Evolutionary conservation across 2,113 vertebrate genomes (phyloP), one percentile per base, ranked within the genome.

Genomic region (Ondatra zibethicus): DNA sequence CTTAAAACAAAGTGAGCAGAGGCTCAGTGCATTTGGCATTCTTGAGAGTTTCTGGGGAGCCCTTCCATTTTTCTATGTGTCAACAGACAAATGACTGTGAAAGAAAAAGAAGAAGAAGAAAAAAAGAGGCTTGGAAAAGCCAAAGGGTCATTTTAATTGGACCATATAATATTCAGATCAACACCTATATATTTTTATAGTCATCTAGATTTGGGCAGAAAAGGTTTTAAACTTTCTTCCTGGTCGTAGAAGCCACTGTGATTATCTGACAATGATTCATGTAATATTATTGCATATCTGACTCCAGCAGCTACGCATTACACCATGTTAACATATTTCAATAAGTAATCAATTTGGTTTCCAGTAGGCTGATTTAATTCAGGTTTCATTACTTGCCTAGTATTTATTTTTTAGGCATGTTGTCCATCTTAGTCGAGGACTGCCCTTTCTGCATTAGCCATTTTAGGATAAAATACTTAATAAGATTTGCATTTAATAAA

Each of bases 401-500:
- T 98, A 98, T 98, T 98, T 98, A 97, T 98, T 98, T 98, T 98
- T 98, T 65, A 52, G 97, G 96, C 93, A 97, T 97, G 97, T 96
- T 98, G 98, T 99, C 98, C 97, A 93, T 99, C 98, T 98, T 98
- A 68, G 77, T 98, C 98, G 93, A 93, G 89, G 91, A 97, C 97
- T 98, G 96, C 98, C 97, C 97, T 98, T 98, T 98, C 97, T 98
- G 98, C 98, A 97, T 97, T 98, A 98, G 97, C 98, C 98, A 98
- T 98, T 99, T 99, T 98, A 98, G 98, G 98, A 98, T 98, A 98
- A 99, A 99, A 99, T 98, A 96, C 98, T 98, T 99, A 98, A 98
- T 98, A 98, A 98, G 98, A 99, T 99, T 98, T 99, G 98, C 98
- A 98, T 99, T 99, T 99, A 98, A 99, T 98, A 98, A 99, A 99